Percentiles rank a stretch among this genome's conserved stretches.
Conservation (phyloP, 2,113 vertebrate species). For the Zootoca vivipara region DNA sequence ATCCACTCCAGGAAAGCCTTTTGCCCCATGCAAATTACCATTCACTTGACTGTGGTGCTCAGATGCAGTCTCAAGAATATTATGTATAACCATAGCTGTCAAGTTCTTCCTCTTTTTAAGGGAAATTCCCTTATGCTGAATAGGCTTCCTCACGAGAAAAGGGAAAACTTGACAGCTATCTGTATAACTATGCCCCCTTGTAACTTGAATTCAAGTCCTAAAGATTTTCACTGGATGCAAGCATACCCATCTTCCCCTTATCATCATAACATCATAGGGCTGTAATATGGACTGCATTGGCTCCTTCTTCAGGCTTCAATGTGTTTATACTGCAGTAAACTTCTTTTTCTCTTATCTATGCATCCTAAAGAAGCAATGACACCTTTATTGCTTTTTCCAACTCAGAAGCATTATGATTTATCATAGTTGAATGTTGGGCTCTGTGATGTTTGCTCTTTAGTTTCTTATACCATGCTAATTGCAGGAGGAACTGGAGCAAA, state of each 20-base stretch:
- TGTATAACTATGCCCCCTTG: background rate
- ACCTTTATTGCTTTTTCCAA: background rate
- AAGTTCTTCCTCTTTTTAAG: too few species aligned
- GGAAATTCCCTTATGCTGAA: too few species aligned
- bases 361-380: background rate
- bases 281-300: background rate
- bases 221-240: background rate
- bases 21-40: background rate
- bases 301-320: background rate
- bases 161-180: too few species aligned
- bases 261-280: background rate
- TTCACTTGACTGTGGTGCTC: background rate
- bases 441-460: conserved; percentile 27
- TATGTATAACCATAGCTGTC: background rate
- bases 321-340: background rate
- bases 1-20: background rate
- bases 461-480: conserved; percentile 47
- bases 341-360: background rate
- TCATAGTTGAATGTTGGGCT: background rate
- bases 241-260: background rate
- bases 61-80: background rate
- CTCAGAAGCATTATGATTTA: background rate
- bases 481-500: background rate
- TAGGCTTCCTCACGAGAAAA: too few species aligned
- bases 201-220: background rate